Evolutionary conservation across 2,888 invertebrate species (phyloP).

Genomic region (Hirtodrosophila confusa): DNA sequence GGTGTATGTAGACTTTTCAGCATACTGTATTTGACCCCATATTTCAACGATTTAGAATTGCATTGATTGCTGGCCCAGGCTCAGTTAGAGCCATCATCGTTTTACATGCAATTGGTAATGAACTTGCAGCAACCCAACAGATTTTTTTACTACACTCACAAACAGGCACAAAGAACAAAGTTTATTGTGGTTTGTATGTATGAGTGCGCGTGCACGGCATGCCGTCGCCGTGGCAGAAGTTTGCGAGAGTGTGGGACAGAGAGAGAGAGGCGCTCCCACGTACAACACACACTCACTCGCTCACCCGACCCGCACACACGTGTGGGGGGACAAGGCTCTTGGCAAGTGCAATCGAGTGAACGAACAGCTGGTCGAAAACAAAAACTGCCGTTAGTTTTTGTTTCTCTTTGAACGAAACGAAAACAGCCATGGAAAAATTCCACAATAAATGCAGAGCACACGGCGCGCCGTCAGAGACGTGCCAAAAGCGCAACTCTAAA

Average conservation of each 20-base stretch:
- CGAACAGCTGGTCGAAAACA: conserved; percentile 45
- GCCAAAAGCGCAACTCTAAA: conserved; percentile 28
- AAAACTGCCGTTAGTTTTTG: conserved; percentile 34
- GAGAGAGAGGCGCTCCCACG: conserved; percentile 20
- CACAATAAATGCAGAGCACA: conserved; percentile 38
- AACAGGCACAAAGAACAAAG: neutral
- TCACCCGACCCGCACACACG: neutral
- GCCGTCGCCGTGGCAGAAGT: conserved; percentile 28
- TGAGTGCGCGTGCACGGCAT: conserved; percentile 11
- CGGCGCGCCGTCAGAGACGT: conserved; percentile 20
- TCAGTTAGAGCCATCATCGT: neutral
- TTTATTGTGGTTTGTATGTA: neutral
- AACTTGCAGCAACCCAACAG: conserved; percentile 31
- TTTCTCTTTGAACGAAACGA: conserved; percentile 14
- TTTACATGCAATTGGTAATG: conserved; percentile 30
- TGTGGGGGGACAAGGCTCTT: conserved; percentile 9
- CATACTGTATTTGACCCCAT: neutral
- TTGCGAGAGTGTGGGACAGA: neutral
- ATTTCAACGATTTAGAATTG: neutral
- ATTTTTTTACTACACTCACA: neutral
- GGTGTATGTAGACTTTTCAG: too few species aligned
- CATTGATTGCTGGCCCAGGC: too few species aligned
- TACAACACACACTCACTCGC: neutral
- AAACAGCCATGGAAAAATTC: conserved; percentile 40
- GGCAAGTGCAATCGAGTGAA: conserved; percentile 25